These are phyloP conservation scores for Chaetorhynchus papuensis DNA, from an alignment of 2,113 vertebrate species.

Conservation along the genomic window DNA sequence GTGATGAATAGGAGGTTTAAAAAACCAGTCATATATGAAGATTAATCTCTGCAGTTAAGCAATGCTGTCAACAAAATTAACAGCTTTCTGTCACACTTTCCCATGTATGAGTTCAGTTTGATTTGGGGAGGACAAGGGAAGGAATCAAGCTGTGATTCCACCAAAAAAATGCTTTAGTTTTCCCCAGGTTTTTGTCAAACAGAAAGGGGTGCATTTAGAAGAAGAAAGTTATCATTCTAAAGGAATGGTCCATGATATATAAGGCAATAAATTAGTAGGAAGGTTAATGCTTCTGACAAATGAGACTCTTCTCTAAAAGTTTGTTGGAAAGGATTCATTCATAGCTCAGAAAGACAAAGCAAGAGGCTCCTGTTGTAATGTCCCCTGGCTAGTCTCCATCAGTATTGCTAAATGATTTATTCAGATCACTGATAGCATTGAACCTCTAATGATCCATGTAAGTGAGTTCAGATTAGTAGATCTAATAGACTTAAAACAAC, in stretches of 20 bases:
- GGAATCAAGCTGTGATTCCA: not conserved
- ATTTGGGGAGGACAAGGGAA: accelerated
- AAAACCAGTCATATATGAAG: not conserved
- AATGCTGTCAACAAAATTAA: not conserved
- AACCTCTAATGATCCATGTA: not conserved
- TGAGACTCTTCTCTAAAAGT: not conserved
- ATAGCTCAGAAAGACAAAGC: not conserved
- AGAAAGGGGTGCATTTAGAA: not conserved
- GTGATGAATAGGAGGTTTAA: not conserved
- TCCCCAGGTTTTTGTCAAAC: not conserved
- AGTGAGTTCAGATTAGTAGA: not conserved
- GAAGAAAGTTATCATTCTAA: not conserved
- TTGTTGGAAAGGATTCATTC: not conserved
- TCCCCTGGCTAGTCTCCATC: not conserved
- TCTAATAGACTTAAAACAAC: not conserved
- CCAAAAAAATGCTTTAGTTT: not conserved
- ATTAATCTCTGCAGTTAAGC: not conserved
- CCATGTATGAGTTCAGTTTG: not conserved
- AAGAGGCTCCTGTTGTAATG: not conserved
- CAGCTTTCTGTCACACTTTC: not conserved
- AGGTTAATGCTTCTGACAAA: not conserved
- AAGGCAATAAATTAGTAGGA: not conserved
- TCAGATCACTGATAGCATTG: not conserved
- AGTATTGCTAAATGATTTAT: not conserved
- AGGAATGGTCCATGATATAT: not conserved